These are phyloP conservation scores for Brachyptera risi DNA, from an alignment of 2,888 invertebrate species.

Conservation along the genomic window DNA sequence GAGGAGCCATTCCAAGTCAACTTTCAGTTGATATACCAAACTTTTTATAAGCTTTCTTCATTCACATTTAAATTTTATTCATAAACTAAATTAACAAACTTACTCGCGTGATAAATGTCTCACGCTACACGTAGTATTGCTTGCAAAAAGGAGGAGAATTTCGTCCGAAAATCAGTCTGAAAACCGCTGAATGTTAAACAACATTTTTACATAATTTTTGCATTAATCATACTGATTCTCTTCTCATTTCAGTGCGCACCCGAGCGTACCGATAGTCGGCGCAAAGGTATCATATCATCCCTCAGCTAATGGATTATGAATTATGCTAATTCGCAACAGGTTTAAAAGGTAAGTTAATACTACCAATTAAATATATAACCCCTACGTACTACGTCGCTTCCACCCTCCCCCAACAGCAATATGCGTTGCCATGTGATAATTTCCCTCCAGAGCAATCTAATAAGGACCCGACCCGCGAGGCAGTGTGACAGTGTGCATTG, in stretches of 20 bases:
- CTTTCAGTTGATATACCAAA: too few species aligned
- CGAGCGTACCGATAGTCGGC: neutral
- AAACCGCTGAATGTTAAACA: neutral
- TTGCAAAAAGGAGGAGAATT: constrained; percentile 1
- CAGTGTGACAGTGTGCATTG: neutral
- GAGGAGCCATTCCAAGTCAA: too few species aligned
- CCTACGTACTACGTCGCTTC: neutral
- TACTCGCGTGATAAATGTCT: constrained; percentile 1
- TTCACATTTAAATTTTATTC: neutral
- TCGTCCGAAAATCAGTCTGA: constrained; percentile 5
- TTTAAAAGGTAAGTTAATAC: constrained; percentile 7
- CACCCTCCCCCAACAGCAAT: neutral
- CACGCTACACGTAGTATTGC: neutral
- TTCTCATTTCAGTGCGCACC: neutral
- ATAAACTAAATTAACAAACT: neutral
- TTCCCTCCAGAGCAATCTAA: constrained; percentile 9
- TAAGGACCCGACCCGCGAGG: neutral
- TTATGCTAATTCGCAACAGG: constrained; percentile 7
- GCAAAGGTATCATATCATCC: neutral
- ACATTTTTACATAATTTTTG: constrained; percentile 14
- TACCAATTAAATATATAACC: constrained; percentile 11
- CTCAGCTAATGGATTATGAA: constrained; percentile 10
- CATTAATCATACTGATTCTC: neutral
- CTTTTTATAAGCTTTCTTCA: neutral
- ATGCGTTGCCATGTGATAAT: constrained; percentile 2